These are phyloP conservation scores for Synanthedon andrenaeformis DNA, from an alignment of 2,888 invertebrate species.

Conservation along the genomic window DNA sequence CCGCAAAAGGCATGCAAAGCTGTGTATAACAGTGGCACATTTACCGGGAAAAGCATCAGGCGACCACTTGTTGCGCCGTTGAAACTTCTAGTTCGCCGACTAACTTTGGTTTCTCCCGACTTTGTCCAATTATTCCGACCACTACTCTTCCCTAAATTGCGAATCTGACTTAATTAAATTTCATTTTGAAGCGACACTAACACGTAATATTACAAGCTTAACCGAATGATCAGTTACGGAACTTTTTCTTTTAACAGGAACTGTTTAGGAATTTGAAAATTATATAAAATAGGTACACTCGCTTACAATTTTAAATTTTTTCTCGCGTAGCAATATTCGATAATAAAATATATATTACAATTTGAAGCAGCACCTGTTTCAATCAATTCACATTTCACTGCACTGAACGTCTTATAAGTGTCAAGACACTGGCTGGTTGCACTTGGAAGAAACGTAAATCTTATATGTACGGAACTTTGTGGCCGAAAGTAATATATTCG, in stretches of 20 bases:
- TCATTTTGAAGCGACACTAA: neutral
- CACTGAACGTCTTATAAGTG: conserved; percentile 36
- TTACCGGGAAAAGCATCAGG: conserved; percentile 63
- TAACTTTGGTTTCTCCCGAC: conserved; percentile 38
- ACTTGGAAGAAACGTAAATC: conserved; percentile 31
- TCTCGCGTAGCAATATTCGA: conserved; percentile 12
- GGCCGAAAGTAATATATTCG: conserved; percentile 10
- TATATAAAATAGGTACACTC: conserved; percentile 12
- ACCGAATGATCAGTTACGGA: conserved; percentile 1
- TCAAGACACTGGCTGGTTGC: conserved; percentile 36
- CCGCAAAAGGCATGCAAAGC: conserved; percentile 59
- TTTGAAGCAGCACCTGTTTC: conserved; percentile 36
- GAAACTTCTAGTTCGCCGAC: conserved; percentile 39
- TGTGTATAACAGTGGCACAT: conserved; percentile 57
- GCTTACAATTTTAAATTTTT: conserved; percentile 4
- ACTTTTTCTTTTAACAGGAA: conserved; percentile 26
- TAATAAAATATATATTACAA: conserved; percentile 20
- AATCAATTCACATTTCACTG: conserved; percentile 49
- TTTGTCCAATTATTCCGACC: conserved; percentile 27
- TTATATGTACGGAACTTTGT: no score
- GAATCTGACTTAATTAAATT: conserved; percentile 2
- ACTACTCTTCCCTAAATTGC: conserved; percentile 8
- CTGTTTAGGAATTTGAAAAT: conserved; percentile 14
- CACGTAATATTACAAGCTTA: neutral
- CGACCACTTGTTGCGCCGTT: conserved; percentile 60